Conservation (phyloP, 2,113 vertebrate genomes). For the Lipotes vexillifer region DNA sequence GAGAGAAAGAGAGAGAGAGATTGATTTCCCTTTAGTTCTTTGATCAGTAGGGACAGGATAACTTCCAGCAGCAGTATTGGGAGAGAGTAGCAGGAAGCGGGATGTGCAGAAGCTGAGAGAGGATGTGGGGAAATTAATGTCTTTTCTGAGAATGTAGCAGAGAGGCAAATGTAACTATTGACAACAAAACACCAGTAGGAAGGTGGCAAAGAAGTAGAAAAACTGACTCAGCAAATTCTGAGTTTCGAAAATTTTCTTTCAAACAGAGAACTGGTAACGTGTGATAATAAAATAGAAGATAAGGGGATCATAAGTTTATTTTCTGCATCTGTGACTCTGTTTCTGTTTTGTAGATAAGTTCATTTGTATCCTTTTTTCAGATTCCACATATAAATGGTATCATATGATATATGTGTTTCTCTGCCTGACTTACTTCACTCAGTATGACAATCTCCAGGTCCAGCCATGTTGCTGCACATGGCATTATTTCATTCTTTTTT, state of each 20-base stretch:
- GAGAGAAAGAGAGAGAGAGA: neutral
- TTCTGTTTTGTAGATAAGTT: too few relatives aligned
- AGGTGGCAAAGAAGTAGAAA: neutral
- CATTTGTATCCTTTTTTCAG: too few relatives aligned
- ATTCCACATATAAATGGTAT: too few relatives aligned
- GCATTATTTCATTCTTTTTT: too few relatives aligned
- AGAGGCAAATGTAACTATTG: neutral
- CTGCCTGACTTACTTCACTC: too few relatives aligned
- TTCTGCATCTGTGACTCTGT: too few relatives aligned
- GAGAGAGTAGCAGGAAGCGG: neutral
- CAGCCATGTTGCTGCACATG: too few relatives aligned
- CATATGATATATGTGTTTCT: too few relatives aligned
- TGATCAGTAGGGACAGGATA: neutral
- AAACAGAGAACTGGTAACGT: neutral
- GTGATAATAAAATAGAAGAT: neutral
- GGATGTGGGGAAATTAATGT: neutral
- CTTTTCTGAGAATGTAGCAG: neutral
- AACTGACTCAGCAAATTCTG: neutral
- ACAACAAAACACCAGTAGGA: neutral
- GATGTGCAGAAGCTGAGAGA: neutral
- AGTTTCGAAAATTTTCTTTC: neutral
- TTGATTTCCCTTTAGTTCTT: neutral
- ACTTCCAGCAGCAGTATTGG: neutral
- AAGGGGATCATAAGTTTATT: neutral
- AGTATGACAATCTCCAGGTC: too few relatives aligned